These are phyloP conservation scores for Halictus rubicundus DNA, from an alignment of 1,140 invertebrate species.

Conservation along the genomic window DNA sequence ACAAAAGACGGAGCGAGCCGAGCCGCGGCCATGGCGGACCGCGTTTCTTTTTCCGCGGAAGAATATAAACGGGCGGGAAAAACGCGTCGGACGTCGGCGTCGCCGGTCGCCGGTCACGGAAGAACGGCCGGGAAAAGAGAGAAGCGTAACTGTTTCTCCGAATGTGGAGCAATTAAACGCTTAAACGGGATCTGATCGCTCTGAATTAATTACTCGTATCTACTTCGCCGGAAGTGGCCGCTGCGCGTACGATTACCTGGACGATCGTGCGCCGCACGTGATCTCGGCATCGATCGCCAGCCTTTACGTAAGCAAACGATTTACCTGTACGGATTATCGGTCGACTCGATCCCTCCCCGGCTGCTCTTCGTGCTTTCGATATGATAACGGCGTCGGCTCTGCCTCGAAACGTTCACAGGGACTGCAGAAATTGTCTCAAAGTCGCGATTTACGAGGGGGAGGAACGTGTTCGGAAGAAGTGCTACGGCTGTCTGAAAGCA, in stretches of 20 bases:
- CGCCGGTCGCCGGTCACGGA: too few relatives aligned
- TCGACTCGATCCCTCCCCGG: neutral
- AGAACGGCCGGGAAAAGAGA: neutral
- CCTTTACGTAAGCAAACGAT: neutral
- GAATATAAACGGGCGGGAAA: neutral
- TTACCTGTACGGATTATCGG: neutral
- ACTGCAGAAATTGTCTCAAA: too few relatives aligned
- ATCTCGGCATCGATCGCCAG: neutral
- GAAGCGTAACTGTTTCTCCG: conserved; percentile 24
- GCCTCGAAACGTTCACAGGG: too few relatives aligned
- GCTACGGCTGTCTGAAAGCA: too few relatives aligned
- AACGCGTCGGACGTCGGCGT: neutral
- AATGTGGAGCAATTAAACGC: conserved; percentile 45
- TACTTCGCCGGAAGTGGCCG: neutral
- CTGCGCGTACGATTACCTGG: neutral
- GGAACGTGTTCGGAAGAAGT: too few relatives aligned
- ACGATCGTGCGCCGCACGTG: conserved; percentile 3
- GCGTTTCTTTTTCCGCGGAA: neutral
- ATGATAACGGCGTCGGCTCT: neutral
- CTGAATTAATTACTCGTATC: conserved; percentile 28
- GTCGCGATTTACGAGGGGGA: too few relatives aligned
- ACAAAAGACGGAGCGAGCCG: conserved; percentile 3
- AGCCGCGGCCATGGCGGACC: neutral
- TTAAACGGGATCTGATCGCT: conserved; percentile 29
- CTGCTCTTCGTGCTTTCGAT: neutral